A percentile compares a stretch with the other conserved stretches of the same genome.
Conservation (phyloP, 1,140 invertebrate genomes). For the Scaptomyza graminum region DNA sequence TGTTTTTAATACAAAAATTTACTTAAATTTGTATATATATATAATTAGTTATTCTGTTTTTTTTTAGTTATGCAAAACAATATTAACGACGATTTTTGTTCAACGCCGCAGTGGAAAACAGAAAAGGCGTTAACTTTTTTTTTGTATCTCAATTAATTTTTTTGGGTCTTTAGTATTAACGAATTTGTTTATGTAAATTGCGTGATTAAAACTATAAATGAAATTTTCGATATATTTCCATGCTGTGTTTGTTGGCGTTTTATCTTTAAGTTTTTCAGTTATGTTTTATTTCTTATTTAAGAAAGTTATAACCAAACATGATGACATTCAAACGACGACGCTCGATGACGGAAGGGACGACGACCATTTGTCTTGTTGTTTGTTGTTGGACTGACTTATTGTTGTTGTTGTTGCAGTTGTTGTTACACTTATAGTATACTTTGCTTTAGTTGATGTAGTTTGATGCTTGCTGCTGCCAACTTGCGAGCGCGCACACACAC, state of each 20-base stretch:
- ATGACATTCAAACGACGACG: constrained; percentile 65
- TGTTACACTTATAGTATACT: constrained; percentile 73
- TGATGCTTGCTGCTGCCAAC: constrained; percentile 5
- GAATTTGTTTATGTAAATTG: constrained; percentile 30
- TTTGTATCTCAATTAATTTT: constrained; percentile 20
- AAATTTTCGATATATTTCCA: constrained; percentile 9
- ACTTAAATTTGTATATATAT: constrained; percentile 76
- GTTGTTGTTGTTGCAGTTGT: constrained; percentile 53
- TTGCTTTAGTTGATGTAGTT: constrained; percentile 58
- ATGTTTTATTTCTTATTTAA: constrained; percentile 71
- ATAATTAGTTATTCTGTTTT: constrained; percentile 72
- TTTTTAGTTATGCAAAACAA: constrained; percentile 75
- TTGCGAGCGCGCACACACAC: constrained; percentile 43
- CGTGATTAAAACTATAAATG: constrained; percentile 48
- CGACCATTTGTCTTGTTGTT: constrained; percentile 39
- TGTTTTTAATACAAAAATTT: constrained; percentile 61
- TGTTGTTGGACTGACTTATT: constrained; percentile 16
- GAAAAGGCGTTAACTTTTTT: constrained; percentile 17
- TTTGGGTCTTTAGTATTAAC: constrained; percentile 33
- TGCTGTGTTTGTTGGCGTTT: constrained; percentile 16
- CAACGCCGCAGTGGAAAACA: constrained; percentile 29
- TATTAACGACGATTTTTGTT: constrained; percentile 63
- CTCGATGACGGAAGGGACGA: constrained; percentile 76
- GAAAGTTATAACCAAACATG: constrained; percentile 70
- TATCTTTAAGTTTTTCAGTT: constrained; percentile 22